Evolutionary conservation across 2,888 invertebrate species (phyloP), one percentile per base, ranked within the genome.

Genomic region (Drosophila macrothrix): DNA sequence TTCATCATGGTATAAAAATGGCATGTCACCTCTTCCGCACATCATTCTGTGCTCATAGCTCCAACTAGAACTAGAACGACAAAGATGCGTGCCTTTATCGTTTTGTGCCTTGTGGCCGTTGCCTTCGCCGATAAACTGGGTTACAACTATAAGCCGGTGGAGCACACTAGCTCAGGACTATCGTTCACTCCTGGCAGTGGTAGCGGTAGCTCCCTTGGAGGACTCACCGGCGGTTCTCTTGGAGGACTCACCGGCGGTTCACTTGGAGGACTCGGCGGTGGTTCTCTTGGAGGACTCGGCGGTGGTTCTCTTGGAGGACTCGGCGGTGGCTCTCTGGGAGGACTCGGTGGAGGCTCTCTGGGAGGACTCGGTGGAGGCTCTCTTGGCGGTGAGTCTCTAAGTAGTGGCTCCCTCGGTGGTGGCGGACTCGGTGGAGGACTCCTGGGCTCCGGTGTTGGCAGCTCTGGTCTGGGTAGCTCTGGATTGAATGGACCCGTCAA

Each of bases 91-190:
- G 83, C 83, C 73, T 85, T 83, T 41, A 68, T 92, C 78, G 81
- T 92, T 50, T 74, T 92, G 77, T 91, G 91, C 66, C 77, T 91
- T 46, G 84, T 90, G 68, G 83, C 91, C 33, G 83, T 84, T 46
- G 86, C 91, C 75, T 82, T 78, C 35, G 91, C 91, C 76, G 92
- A 91, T 35, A 87, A 91, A 61, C 80, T 92, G 35, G 91, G 92
- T 69, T 91, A 92, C 67, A 91, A 91, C 82, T 91, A 92, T 67
- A 76, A 78, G 55, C 92, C 91, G 31, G 90, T 88, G 19, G 84
- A 76, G 61, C 91, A 92, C 69, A 90, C 91, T 60, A 62, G 12
- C 63, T 74, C 79, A 22, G 91, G 92, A 73, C 64, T 91, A 22
- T 91, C 91, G 16, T 91, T 91, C 31, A 67, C 59, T 66, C 90